These are phyloP conservation scores for Candoia aspera DNA, from an alignment of 2,113 vertebrate species.

Conservation along the genomic window DNA sequence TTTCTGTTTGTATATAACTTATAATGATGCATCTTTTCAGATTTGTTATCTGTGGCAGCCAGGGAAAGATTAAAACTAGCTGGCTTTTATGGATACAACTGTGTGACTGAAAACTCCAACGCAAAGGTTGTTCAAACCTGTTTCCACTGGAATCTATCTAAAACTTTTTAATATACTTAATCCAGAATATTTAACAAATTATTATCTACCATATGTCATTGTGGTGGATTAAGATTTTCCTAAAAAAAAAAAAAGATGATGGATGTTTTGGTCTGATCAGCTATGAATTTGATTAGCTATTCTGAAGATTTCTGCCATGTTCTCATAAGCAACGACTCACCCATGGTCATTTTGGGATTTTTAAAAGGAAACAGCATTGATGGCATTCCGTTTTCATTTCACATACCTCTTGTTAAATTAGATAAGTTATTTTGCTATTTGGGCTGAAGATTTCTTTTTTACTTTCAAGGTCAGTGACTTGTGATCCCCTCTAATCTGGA, in stretches of 20 bases:
- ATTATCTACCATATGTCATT: background rate
- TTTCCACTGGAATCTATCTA: background rate
- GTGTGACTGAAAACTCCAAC: background rate
- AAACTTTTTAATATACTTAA: background rate
- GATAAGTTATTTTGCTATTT: conserved; percentile 47
- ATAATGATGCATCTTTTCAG: background rate
- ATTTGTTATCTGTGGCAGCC: background rate
- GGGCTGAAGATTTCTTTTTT: conserved; percentile 39
- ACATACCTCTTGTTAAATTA: conserved; percentile 47
- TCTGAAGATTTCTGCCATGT: background rate
- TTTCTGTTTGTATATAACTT: background rate
- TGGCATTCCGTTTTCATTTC: conserved; percentile 22
- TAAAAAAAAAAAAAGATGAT: background rate
- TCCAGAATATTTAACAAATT: background rate
- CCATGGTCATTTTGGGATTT: background rate
- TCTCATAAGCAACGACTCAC: conserved; percentile 28
- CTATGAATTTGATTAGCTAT: background rate
- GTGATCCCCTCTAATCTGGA: conserved; percentile 49
- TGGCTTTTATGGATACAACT: background rate
- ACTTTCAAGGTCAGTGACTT: conserved; percentile 53
- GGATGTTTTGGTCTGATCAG: background rate
- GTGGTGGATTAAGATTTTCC: background rate
- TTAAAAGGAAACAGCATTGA: conserved; percentile 49
- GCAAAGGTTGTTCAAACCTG: background rate
- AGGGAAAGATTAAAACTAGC: background rate